Evolutionary conservation across 2,888 invertebrate genomes (phyloP).

Genomic region (Watsonalla cultraria): DNA sequence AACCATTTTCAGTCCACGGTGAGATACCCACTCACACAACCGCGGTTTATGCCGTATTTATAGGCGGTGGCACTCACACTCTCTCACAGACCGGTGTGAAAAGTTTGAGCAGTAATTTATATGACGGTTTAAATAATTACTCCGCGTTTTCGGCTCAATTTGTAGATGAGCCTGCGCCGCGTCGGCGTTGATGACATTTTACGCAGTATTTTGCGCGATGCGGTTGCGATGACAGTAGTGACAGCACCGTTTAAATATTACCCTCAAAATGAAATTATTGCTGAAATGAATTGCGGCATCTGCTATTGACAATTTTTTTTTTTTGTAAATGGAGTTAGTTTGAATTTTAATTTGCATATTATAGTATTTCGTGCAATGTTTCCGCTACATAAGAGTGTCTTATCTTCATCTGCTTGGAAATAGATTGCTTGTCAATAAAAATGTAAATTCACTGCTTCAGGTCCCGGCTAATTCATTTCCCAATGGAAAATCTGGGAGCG

Average conservation of each 20-base stretch:
- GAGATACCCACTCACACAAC: constrained; percentile 47
- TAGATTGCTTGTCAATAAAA: constrained; percentile 78
- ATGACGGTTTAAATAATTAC: constrained; percentile 79
- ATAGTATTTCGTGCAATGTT: constrained; percentile 22
- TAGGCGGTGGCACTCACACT: constrained; percentile 44
- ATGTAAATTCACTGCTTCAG: constrained; percentile 74
- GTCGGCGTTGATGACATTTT: constrained; percentile 60
- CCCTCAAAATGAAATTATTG: neutral
- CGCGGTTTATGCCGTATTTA: constrained; percentile 24
- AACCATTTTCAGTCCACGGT: constrained; percentile 71
- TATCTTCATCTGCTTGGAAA: constrained; percentile 68
- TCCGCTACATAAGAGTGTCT: constrained; percentile 48
- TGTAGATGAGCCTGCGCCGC: constrained; percentile 67
- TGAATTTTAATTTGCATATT: too few species aligned
- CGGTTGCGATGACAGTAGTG: constrained; percentile 17
- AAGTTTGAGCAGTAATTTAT: constrained; percentile 78
- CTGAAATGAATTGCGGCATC: neutral
- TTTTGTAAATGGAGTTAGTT: too few species aligned
- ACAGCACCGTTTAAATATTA: neutral
- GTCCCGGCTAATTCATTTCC: constrained; percentile 76
- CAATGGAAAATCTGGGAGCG: constrained; percentile 73
- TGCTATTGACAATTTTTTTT: neutral
- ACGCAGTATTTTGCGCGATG: constrained; percentile 42
- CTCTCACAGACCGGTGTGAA: constrained; percentile 49
- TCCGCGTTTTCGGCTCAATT: constrained; percentile 76